phyloP scores from a whole-genome alignment of 2,888 invertebrate genomes.

The Dicyrtoma fusca region DNA sequence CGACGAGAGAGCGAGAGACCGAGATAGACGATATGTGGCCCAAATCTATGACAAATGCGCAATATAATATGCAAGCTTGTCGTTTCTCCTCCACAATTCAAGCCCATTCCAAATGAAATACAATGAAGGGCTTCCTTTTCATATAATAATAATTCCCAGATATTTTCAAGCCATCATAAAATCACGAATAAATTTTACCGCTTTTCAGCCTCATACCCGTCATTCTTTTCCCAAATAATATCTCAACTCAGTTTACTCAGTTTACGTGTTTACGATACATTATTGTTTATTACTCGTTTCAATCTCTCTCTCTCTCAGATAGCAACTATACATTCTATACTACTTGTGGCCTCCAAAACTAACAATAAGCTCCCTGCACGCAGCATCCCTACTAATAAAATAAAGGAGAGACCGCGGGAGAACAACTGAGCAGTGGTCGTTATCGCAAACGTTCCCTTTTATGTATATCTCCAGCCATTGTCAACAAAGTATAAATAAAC shows the following conservation, averaged over 20 bases:
- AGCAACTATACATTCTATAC: too few relatives aligned
- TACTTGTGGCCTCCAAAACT: too few relatives aligned
- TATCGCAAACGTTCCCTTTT: too few relatives aligned
- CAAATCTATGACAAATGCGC: conserved; percentile 33
- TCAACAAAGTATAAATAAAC: too few relatives aligned
- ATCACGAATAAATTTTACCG: background rate
- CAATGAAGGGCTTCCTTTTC: conserved; percentile 3
- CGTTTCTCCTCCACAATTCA: conserved; percentile 14
- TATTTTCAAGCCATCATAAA: background rate
- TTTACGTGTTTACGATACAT: conserved; percentile 32
- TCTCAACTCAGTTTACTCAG: background rate
- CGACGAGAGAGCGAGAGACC: too few relatives aligned
- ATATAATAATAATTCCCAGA: conserved; percentile 1
- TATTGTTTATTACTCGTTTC: conserved; percentile 18
- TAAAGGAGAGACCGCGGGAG: too few relatives aligned
- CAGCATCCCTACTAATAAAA: too few relatives aligned
- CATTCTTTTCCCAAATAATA: background rate
- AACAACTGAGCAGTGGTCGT: too few relatives aligned
- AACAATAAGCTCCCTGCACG: too few relatives aligned
- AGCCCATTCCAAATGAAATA: conserved; percentile 12
- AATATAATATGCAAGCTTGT: conserved; percentile 31
- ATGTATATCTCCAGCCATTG: too few relatives aligned
- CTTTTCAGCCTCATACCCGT: background rate
- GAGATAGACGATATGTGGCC: conserved; percentile 22
- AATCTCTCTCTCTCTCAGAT: too few relatives aligned